Evolutionary conservation across 2,888 invertebrate genomes (phyloP).

Genomic region (Sesia bembeciformis): DNA sequence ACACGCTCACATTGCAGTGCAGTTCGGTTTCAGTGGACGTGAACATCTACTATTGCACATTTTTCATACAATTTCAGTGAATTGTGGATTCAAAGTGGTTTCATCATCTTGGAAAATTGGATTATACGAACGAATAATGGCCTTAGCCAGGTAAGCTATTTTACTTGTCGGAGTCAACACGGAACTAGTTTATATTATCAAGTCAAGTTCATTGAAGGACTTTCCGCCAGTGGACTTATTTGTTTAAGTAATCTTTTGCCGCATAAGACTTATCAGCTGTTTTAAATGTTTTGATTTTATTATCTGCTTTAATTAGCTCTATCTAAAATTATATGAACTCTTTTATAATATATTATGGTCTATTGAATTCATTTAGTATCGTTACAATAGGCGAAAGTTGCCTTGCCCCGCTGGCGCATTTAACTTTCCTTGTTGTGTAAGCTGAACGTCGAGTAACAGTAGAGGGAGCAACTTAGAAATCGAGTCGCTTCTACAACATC

Average conservation of each 20-base stretch:
- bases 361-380: constrained; percentile 24
- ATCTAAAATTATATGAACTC: not conserved
- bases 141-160: constrained; percentile 71
- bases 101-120: constrained; percentile 66
- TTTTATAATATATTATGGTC: constrained; percentile 6
- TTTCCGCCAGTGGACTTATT: not conserved
- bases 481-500: constrained; percentile 53
- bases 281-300: not conserved
- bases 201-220: constrained; percentile 15
- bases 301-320: not conserved
- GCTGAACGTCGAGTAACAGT: constrained; percentile 47
- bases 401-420: constrained; percentile 50
- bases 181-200: constrained; percentile 69
- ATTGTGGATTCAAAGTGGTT: constrained; percentile 62
- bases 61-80: constrained; percentile 37
- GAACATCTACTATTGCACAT: constrained; percentile 20
- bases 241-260: not conserved
- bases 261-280: not conserved
- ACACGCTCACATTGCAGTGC: constrained; percentile 55
- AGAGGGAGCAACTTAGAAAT: constrained; percentile 67
- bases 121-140: constrained; percentile 72
- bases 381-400: constrained; percentile 68
- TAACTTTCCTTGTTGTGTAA: constrained; percentile 74
- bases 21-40: constrained; percentile 41
- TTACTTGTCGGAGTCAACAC: constrained; percentile 63